Conservation (phyloP, 37 sponge, comb jelly and placozoan genomes). For the Bolinopsis microptera region DNA sequence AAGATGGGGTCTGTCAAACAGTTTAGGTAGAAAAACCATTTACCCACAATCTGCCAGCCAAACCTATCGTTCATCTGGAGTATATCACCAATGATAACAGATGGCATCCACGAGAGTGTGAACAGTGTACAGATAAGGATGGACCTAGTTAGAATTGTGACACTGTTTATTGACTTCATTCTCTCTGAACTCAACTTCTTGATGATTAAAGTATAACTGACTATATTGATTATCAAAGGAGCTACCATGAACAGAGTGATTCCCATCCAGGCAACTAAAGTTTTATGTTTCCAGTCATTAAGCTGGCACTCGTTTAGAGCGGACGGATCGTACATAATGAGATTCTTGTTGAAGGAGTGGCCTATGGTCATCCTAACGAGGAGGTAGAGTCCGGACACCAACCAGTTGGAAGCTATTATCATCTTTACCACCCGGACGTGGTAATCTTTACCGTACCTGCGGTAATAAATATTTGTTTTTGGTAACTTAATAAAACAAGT, state of each 20-base stretch:
- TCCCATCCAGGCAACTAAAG: neutral
- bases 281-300: neutral
- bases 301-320: neutral
- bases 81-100: neutral
- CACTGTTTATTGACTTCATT: constrained; percentile 15
- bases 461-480: no score
- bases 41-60: neutral
- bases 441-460: neutral
- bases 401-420: neutral
- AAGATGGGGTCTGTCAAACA: constrained; percentile 9
- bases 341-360: neutral
- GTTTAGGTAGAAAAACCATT: constrained; percentile 6
- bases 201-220: neutral
- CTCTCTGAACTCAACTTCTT: neutral
- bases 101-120: constrained; percentile 14
- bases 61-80: neutral
- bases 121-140: neutral
- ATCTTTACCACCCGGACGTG: neutral
- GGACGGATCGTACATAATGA: neutral
- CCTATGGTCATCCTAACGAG: neutral
- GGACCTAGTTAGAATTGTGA: neutral
- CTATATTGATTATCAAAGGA: neutral
- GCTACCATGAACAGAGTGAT: neutral
- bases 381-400: neutral
- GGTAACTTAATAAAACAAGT: neutral